Base-by-base conservation (phyloP, 2,888 invertebrate genomes). In the Plebejus melissa region DNA sequence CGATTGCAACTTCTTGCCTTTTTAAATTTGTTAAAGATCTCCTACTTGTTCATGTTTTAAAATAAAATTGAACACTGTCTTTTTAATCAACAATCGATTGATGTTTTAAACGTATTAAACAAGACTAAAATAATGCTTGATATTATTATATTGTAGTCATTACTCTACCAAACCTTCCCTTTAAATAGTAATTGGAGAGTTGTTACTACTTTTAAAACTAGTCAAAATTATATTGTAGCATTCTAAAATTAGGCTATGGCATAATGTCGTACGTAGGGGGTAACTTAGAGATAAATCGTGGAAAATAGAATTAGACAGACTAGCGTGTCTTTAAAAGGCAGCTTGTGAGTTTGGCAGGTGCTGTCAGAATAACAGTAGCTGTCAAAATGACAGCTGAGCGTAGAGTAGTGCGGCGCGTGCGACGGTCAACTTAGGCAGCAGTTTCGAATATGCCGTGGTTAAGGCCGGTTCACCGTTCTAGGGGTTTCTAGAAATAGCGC, bases 371-470 rank as follows among this genome's bases (percentile, higher is more conserved):
- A 1, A 50, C 50, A 50, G n/a, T 6, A 6, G 57, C 57, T 65
- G 65, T 65, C 65, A 65, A 16, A 16, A 32, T 65, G 65, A 36
- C 65, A 36, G 65, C 32, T 36, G 65, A 65, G 36, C 28, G 65
- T 58, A 32, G 65, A 11, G 54, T 22, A 28, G 46, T 46, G 72
- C 54, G 50, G 72, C 72, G 72, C 28, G 72, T 28, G 38, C 16
- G 16, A 22, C 50, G 72, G 72, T 72, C 46, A 72, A 72, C 72
- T 32, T 54, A 72, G 72, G 54, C 32, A 32, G 54, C 54, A 71
- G 41, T 76, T 74, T 36, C 28, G 70, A 41, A 7, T 41, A 1
- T 70, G 4, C 41, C 7, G 41, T 41, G 2, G 70, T 41, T 70
- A 70, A 65, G 41, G 70, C 41, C 22, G 22, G 70, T 41, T 70